A percentile compares a stretch with the other conserved stretches of the same genome.
phyloP scores from a whole-genome alignment of 2,888 invertebrate species.

The Panorpa germanica region DNA sequence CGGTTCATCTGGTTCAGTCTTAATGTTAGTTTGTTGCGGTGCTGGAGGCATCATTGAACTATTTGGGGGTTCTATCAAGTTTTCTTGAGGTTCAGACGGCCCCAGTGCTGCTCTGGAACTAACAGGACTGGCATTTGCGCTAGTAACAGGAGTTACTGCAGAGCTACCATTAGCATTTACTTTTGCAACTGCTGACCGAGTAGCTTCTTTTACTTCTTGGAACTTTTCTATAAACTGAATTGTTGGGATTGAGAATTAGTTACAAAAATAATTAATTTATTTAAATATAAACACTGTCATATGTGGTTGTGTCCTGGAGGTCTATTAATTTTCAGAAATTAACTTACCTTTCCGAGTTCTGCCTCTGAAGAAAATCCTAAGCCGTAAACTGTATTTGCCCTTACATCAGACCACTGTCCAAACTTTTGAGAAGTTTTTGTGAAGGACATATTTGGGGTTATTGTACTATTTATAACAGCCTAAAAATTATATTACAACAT shows the following conservation, averaged over 20 bases:
- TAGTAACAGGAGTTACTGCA: slow-evolving; percentile 67
- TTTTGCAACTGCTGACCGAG: slow-evolving; percentile 50
- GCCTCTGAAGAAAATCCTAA: slow-evolving; percentile 89
- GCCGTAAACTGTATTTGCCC: slow-evolving; percentile 94
- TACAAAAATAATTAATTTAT: slow-evolving; percentile 9
- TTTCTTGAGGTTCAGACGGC: slow-evolving; percentile 25
- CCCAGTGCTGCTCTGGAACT: slow-evolving; percentile 42
- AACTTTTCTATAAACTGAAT: slow-evolving; percentile 91
- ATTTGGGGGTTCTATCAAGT: slow-evolving; percentile 31
- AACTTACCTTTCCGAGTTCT: slow-evolving; percentile 71
- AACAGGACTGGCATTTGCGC: slow-evolving; percentile 76
- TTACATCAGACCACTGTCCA: slow-evolving; percentile 96
- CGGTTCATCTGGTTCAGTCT: slow-evolving; percentile 23
- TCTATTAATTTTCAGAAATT: slow-evolving; percentile 2
- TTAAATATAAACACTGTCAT: slow-evolving; percentile 5
- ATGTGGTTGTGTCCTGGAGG: not conserved
- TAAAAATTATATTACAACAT: slow-evolving; percentile 19
- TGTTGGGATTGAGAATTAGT: slow-evolving; percentile 13
- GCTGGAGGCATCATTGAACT: slow-evolving; percentile 24
- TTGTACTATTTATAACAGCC: slow-evolving; percentile 96
- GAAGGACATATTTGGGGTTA: slow-evolving; percentile 95
- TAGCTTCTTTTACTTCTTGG: slow-evolving; percentile 93
- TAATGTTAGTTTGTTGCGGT: too few species aligned
- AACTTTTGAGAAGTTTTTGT: slow-evolving; percentile 99
- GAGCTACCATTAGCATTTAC: slow-evolving; percentile 40